Conservation (phyloP, 2,888 invertebrate species). For the Ectemnius continuus region DNA sequence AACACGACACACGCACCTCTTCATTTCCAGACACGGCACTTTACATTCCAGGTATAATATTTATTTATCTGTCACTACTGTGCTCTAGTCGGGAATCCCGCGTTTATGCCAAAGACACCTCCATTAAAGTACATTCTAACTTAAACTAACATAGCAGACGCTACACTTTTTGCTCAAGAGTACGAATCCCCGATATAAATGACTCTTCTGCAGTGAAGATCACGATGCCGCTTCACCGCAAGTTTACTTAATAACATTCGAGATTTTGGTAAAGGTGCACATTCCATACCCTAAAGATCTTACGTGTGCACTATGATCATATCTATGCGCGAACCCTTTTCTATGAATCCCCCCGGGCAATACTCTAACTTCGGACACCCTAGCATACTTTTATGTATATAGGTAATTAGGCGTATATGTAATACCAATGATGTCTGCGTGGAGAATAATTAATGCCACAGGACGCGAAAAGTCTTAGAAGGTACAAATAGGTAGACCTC, state of each 20-base stretch:
- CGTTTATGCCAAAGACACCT: slow-evolving; percentile 41
- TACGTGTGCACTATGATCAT: slow-evolving; percentile 20
- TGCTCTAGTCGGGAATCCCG: slow-evolving; percentile 39
- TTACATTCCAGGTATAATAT: slow-evolving; percentile 32
- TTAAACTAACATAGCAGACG: slow-evolving; percentile 42
- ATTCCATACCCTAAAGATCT: slow-evolving; percentile 34
- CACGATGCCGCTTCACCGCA: too few relatives aligned
- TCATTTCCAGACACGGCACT: slow-evolving; percentile 16
- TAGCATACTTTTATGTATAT: slow-evolving; percentile 25
- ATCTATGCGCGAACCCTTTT: slow-evolving; percentile 6
- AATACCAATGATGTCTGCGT: slow-evolving; percentile 6
- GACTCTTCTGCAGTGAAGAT: too few relatives aligned
- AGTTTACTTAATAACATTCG: slow-evolving; percentile 2
- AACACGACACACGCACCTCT: slow-evolving; percentile 14
- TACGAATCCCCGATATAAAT: slow-evolving; percentile 26
- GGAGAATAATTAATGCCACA: not conserved
- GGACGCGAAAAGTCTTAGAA: not conserved
- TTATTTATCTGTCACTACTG: slow-evolving; percentile 12
- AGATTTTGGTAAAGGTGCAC: slow-evolving; percentile 49
- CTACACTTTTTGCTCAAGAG: slow-evolving; percentile 42
- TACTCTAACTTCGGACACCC: too few relatives aligned
- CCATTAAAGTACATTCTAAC: slow-evolving; percentile 34
- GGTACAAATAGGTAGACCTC: slow-evolving; percentile 20
- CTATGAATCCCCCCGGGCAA: too few relatives aligned
- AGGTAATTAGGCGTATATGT: slow-evolving; percentile 13